Evolutionary conservation across 2,113 vertebrate genomes (phyloP).

Genomic region (Melanostigma gelatinosum): DNA sequence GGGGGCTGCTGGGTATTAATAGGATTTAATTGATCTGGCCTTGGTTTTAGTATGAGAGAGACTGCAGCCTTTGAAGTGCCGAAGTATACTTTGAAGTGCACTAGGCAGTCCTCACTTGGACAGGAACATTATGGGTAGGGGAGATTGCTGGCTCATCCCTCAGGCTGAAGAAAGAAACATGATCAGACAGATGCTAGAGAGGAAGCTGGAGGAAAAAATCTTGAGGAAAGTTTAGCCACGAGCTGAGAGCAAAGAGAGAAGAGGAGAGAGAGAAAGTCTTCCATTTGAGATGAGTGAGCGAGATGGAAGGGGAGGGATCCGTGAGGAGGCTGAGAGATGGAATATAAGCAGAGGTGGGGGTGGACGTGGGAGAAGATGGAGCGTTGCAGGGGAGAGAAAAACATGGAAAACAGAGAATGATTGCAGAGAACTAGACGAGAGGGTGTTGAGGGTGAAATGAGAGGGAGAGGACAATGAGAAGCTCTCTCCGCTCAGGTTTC

Average conservation of each 20-base stretch:
- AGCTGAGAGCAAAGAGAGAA: constrained; percentile 23
- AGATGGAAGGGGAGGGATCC: constrained; percentile 6
- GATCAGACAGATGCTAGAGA: constrained; percentile 60
- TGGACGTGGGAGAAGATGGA: constrained; percentile 21
- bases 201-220: constrained; percentile 28
- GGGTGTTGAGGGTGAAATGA: constrained; percentile 24
- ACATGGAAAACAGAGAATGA: constrained; percentile 10
- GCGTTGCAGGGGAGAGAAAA: background rate
- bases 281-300: constrained; percentile 1
- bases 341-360: constrained; percentile 23
- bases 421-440: constrained; percentile 31
- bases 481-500: background rate
- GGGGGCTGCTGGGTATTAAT: constrained; percentile 55
- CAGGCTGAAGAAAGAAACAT: constrained; percentile 51
- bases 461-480: constrained; percentile 10
- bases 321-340: constrained; percentile 26
- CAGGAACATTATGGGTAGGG: constrained; percentile 59
- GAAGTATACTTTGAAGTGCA: constrained; percentile 72
- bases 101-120: constrained; percentile 50
- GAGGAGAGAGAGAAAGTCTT: background rate
- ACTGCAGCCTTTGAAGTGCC: constrained; percentile 67
- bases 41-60: constrained; percentile 50
- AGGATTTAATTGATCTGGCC: constrained; percentile 58
- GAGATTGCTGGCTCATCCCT: constrained; percentile 52
- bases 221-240: constrained; percentile 38